Percentiles rank a stretch among this genome's conserved stretches.
These are phyloP conservation scores for Hartigia nigra DNA, from an alignment of 2,888 invertebrate genomes.

Conservation along the genomic window DNA sequence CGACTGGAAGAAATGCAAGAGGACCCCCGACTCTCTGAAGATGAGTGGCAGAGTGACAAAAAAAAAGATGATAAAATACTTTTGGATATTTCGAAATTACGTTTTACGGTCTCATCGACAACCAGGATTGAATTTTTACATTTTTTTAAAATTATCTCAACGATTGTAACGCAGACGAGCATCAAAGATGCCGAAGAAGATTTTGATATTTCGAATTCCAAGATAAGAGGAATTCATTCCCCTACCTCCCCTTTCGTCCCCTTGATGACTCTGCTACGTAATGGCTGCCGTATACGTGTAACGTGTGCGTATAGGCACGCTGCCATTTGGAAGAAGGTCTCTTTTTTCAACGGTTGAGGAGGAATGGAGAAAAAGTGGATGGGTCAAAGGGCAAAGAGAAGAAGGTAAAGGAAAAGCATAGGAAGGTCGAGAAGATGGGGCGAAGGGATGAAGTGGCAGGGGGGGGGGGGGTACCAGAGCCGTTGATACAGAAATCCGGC, in stretches of 20 bases:
- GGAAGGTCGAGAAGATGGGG: conserved; percentile 34
- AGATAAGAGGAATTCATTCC: not conserved
- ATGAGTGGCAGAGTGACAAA: conserved; percentile 24
- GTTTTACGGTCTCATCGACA: not conserved
- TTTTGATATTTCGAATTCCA: not conserved
- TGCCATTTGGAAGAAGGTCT: conserved; percentile 33
- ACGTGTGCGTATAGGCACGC: conserved; percentile 7
- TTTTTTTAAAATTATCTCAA: not conserved
- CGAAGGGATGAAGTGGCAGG: not conserved
- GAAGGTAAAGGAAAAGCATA: conserved; percentile 21
- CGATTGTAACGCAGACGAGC: not conserved
- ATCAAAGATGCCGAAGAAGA: not conserved
- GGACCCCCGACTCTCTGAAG: conserved; percentile 20
- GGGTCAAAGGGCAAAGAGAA: conserved; percentile 7
- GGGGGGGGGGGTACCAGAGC: conserved; percentile 3
- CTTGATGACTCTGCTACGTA: not conserved
- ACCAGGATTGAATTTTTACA: not conserved
- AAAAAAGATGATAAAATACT: conserved; percentile 17
- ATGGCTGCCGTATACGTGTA: conserved; percentile 5
- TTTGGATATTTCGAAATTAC: not conserved
- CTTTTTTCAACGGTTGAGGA: conserved; percentile 22
- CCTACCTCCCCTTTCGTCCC: not conserved
- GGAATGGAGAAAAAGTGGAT: conserved; percentile 7
- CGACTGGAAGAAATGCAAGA: conserved; percentile 50
- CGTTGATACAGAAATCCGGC: conserved; percentile 55